A percentile compares a stretch with the other conserved stretches of the same genome.
phyloP scores from a whole-genome alignment of 2,888 invertebrate genomes.

The Acanthoscelides obtectus region DNA sequence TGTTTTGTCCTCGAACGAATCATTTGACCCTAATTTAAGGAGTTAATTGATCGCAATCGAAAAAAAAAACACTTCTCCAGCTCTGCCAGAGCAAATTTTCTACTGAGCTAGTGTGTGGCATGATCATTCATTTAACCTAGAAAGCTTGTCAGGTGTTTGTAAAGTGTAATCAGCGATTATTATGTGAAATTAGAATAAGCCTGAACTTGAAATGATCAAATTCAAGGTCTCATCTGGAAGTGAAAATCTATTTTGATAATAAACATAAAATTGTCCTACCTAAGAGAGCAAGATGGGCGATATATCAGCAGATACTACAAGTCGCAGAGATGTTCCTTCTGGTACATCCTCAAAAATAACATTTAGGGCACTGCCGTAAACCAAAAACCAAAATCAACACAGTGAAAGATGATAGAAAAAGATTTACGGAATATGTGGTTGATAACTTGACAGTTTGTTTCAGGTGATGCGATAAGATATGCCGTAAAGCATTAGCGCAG shows the following conservation, averaged over 20 bases:
- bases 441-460: background rate
- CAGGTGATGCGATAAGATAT: background rate
- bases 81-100: background rate
- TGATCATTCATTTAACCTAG: background rate
- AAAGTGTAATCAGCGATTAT: background rate
- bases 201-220: background rate
- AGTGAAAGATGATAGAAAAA: background rate
- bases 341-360: background rate
- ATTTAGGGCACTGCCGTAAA: background rate
- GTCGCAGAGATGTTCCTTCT: background rate
- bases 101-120: background rate
- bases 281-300: background rate
- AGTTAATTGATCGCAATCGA: conserved; percentile 17
- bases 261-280: background rate
- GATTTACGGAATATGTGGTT: background rate
- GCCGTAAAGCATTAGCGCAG: background rate
- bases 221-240: background rate
- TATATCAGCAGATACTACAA: background rate
- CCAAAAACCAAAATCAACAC: background rate
- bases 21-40: conserved; percentile 24
- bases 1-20: conserved; percentile 23
- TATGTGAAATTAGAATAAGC: background rate
- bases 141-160: background rate
- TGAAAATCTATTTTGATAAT: background rate
- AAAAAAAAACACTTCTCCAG: background rate